These are phyloP conservation scores for Darevskia mixta DNA, from an alignment of 2,797 vertebrate genomes.

Conservation along the genomic window DNA sequence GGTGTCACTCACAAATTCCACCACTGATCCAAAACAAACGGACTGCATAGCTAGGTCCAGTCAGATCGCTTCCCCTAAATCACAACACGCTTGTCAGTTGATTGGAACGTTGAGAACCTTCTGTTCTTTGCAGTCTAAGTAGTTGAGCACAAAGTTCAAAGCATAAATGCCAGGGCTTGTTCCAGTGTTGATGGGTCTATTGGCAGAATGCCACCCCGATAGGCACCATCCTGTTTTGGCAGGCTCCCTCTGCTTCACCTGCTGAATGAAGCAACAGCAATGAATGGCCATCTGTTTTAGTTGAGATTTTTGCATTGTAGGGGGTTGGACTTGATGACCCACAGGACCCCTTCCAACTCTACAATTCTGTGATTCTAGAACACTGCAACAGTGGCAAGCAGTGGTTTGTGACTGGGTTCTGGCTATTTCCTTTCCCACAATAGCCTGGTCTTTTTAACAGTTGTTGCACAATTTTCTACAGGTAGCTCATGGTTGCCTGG, in stretches of 20 bases:
- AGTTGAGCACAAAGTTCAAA: neutral
- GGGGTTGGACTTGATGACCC: no score
- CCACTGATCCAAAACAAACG: neutral
- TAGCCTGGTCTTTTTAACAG: neutral
- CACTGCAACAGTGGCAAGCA: neutral
- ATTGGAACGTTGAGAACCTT: neutral
- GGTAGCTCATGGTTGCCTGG: neutral
- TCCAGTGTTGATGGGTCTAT: neutral
- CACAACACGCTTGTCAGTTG: neutral
- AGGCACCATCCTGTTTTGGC: neutral
- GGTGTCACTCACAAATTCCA: neutral
- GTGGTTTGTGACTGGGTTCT: neutral
- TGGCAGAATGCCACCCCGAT: neutral
- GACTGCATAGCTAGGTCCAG: neutral
- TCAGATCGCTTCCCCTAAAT: neutral
- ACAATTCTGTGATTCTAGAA: no score
- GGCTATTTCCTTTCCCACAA: neutral
- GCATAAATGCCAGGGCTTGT: neutral
- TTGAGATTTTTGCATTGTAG: no score
- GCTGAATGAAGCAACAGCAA: no score
- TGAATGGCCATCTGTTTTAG: no score
- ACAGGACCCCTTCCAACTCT: no score
- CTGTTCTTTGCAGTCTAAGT: neutral
- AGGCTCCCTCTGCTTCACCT: neutral
- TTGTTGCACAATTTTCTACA: neutral